These are phyloP conservation scores for Sympetrum striolatum DNA, from an alignment of 2,888 invertebrate genomes.

Conservation along the genomic window DNA sequence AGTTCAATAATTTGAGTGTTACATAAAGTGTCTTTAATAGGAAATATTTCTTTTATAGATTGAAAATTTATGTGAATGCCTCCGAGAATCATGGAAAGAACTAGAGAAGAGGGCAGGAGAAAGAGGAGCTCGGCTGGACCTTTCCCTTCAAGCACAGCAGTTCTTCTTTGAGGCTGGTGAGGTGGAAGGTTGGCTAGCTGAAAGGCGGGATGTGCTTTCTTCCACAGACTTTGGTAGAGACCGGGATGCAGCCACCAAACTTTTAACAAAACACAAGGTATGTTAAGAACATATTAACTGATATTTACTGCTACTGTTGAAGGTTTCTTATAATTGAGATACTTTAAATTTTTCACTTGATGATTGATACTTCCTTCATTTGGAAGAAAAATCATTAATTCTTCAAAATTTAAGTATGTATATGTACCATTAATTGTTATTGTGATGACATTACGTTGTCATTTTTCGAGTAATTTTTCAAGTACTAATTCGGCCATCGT, in stretches of 20 bases:
- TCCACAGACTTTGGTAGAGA: conserved; percentile 90
- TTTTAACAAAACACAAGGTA: conserved; percentile 94
- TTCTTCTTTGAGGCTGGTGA: conserved; percentile 90
- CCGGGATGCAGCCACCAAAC: conserved; percentile 87
- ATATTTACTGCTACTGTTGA: not conserved
- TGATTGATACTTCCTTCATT: too few species aligned
- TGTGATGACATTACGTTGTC: too few species aligned
- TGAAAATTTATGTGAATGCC: conserved; percentile 73
- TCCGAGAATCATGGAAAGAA: conserved; percentile 77
- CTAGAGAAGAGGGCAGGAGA: conserved; percentile 74
- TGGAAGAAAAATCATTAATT: too few species aligned
- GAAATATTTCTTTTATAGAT: conserved; percentile 64
- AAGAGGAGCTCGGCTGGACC: conserved; percentile 79
- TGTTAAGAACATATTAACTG: not conserved
- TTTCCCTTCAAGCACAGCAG: conserved; percentile 88
- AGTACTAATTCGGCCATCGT: too few species aligned
- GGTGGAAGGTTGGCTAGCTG: conserved; percentile 91
- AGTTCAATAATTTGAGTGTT: too few species aligned
- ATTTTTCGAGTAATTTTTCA: too few species aligned
- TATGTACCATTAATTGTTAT: too few species aligned
- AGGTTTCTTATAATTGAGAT: too few species aligned
- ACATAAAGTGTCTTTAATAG: not conserved
- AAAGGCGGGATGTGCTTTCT: conserved; percentile 80
- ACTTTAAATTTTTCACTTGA: too few species aligned
- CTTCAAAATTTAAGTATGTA: too few species aligned